Evolutionary conservation across 1,140 invertebrate genomes (phyloP).

Genomic region (Trachymyrmex septentrionalis): DNA sequence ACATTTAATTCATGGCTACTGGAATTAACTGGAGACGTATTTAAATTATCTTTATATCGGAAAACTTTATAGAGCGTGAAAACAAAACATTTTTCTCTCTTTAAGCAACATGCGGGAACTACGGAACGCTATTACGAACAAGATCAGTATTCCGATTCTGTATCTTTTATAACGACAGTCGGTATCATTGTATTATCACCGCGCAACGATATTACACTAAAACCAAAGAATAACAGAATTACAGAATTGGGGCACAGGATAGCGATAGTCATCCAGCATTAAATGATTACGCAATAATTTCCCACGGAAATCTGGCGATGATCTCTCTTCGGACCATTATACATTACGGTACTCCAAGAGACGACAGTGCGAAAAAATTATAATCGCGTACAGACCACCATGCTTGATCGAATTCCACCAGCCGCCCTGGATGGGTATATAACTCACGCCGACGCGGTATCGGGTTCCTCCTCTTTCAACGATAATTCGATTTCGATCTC

Average conservation of each 20-base stretch:
- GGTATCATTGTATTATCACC: no score
- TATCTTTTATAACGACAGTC: no score
- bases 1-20: background rate
- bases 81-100: background rate
- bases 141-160: background rate
- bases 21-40: background rate
- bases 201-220: no score
- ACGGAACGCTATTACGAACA: background rate
- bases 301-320: slow-evolving; percentile 7
- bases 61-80: background rate
- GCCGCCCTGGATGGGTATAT: slow-evolving; percentile 15
- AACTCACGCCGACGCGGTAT: slow-evolving; percentile 50
- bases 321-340: background rate
- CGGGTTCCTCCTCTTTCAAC: slow-evolving; percentile 56
- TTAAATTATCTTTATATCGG: background rate
- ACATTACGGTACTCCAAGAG: background rate
- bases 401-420: slow-evolving; percentile 37
- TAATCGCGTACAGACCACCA: slow-evolving; percentile 18
- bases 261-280: background rate
- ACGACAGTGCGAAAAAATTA: slow-evolving; percentile 8
- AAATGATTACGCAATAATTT: slow-evolving; percentile 21
- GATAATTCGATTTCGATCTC: slow-evolving; percentile 65
- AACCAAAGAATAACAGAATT: no score
- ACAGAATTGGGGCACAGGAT: no score
- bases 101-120: background rate